phyloP scores from a whole-genome alignment of 1,140 invertebrate genomes.

The Meloidogyne floridensis region DNA sequence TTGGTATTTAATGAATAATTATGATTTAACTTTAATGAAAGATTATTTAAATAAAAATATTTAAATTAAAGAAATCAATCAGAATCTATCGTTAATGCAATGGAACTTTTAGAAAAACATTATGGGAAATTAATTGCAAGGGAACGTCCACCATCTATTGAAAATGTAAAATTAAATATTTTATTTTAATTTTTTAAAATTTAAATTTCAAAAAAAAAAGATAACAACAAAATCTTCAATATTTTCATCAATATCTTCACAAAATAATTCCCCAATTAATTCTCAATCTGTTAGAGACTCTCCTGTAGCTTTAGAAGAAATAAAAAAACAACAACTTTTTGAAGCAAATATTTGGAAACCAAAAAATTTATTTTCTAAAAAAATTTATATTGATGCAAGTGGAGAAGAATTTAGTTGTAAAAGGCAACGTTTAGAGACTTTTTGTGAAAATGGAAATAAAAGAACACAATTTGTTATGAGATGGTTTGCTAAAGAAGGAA shows the following conservation, averaged over 20 bases:
- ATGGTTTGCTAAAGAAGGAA: slow-evolving; percentile 41
- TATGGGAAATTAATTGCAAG: slow-evolving; percentile 22
- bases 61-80: slow-evolving; percentile 8
- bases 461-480: slow-evolving; percentile 43
- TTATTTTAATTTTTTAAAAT: background rate
- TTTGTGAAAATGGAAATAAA: slow-evolving; percentile 28
- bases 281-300: background rate
- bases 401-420: slow-evolving; percentile 34
- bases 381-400: slow-evolving; percentile 8
- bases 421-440: slow-evolving; percentile 25
- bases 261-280: slow-evolving; percentile 6
- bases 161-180: background rate
- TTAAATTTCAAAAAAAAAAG: background rate
- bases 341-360: slow-evolving; percentile 9
- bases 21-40: too few species aligned
- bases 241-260: background rate
- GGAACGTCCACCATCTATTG: background rate
- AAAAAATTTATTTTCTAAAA: slow-evolving; percentile 1
- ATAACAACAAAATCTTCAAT: slow-evolving; percentile 13
- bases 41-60: background rate
- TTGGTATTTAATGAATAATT: too few species aligned
- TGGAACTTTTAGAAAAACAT: slow-evolving; percentile 27
- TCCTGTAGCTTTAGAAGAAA: background rate
- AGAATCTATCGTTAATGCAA: slow-evolving; percentile 16
- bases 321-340: background rate